Conservation (phyloP, 2,888 invertebrate genomes). For the Aethes cnicana region DNA sequence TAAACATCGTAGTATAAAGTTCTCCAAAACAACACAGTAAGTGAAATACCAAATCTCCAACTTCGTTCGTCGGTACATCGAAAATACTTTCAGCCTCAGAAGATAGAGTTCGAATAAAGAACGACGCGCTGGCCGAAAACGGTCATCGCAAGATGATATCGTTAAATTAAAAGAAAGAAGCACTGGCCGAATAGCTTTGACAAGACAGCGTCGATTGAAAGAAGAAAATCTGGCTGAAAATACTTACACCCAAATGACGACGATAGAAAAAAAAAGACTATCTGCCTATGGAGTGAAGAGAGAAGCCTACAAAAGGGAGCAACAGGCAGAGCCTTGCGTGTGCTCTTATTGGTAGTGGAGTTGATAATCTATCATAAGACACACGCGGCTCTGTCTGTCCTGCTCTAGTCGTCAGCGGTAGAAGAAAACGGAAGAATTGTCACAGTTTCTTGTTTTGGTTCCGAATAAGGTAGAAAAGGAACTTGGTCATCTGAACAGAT, state of each 20-base stretch:
- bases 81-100: too few relatives aligned
- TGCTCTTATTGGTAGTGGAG: slow-evolving; percentile 82
- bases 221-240: not conserved
- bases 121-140: too few relatives aligned
- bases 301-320: slow-evolving; percentile 22
- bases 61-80: too few relatives aligned
- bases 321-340: slow-evolving; percentile 74
- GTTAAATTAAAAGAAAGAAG: too few relatives aligned
- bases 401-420: slow-evolving; percentile 30
- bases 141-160: too few relatives aligned
- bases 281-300: slow-evolving; percentile 17
- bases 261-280: not conserved
- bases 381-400: slow-evolving; percentile 77
- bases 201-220: too few relatives aligned
- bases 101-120: too few relatives aligned
- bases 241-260: not conserved
- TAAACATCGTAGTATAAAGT: not conserved
- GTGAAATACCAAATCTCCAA: too few relatives aligned
- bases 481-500: too few relatives aligned
- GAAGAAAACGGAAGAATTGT: slow-evolving; percentile 20
- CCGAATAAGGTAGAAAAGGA: too few relatives aligned
- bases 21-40: not conserved
- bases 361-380: slow-evolving; percentile 81
- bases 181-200: too few relatives aligned
- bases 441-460: not conserved